Conservation (phyloP, 2,797 vertebrate genomes). For the Chrysocyon brachyurus region DNA sequence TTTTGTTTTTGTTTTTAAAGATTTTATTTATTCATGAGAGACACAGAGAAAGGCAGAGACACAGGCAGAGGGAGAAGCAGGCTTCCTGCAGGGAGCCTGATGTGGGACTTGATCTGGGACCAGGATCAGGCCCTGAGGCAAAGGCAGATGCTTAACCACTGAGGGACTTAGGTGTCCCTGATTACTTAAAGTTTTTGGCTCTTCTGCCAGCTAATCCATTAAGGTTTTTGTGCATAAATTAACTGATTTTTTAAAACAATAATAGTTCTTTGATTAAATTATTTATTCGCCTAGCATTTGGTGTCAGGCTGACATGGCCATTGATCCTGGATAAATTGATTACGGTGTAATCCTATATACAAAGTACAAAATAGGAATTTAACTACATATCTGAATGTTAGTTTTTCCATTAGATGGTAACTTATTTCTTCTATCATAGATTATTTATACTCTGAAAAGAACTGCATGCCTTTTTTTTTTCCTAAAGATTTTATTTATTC, state of each 20-base stretch:
- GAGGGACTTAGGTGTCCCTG: not conserved
- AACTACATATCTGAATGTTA: not conserved
- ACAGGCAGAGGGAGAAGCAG: too few relatives aligned
- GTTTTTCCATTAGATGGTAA: not conserved
- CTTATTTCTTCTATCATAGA: not conserved
- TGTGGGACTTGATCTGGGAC: too few relatives aligned
- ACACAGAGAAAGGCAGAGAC: too few relatives aligned
- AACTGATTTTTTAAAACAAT: not conserved
- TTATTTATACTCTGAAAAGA: not conserved
- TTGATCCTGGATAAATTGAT: conserved; percentile 7
- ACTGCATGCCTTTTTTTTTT: not conserved
- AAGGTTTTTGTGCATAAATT: conserved; percentile 5
- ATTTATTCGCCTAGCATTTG: not conserved
- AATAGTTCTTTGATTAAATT: not conserved
- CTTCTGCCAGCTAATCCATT: not conserved
- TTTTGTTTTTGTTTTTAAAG: too few relatives aligned
- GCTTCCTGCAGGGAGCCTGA: too few relatives aligned
- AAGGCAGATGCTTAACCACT: too few relatives aligned
- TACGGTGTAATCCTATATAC: not conserved
- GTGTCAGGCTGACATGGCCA: not conserved
- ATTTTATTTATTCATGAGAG: too few relatives aligned
- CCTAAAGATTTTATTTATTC: too few relatives aligned
- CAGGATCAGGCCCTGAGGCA: too few relatives aligned
- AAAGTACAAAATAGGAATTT: conserved; percentile 9
- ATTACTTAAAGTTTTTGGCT: conserved; percentile 10